Evolutionary conservation across 1,140 invertebrate species (phyloP), one percentile per base, ranked within the genome.

Genomic region (Drosophila mauritiana): DNA sequence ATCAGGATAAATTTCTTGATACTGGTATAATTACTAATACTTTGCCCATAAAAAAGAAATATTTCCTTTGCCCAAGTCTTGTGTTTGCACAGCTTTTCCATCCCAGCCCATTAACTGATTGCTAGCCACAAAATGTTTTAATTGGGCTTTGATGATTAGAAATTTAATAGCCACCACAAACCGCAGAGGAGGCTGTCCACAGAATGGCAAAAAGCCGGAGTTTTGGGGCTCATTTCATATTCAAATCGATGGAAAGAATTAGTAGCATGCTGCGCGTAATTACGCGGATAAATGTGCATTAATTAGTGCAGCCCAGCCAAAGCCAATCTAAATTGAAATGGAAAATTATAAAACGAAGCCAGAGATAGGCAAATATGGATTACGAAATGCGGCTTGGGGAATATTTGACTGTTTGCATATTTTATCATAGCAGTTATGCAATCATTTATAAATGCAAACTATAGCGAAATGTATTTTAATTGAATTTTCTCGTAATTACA

Each of bases 61-160:
- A 17, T 7, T 36, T 12, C 6, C 31, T 12, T 17, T 5, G 0
- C 27, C 15, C 31, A 12, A 36, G 11, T 7, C 5, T 45, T 10
- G 20, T 45, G 10, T 45, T 20, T 17, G 5, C 15, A 17, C 2
- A 13, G 12, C 4, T 15, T 15, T 51, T 0, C 20, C 48, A 15
- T 10, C 15, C 31, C 48, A 51, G 10, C 8, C 36, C 52, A 22
- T 54, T 25, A 51, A 34, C 45, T 51, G 34, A 49, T 49, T 27
- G n/a, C 57, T n/a, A 11, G 51, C 51, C 61, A 34, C 52, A 56
- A 56, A 55, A 45, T 64, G 40, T 55, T 46, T 64, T 46, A 31
- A 56, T 46, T 56, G 40, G 53, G 20, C n/a, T 45, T 46, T 39
- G 12, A n/a, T 37, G 37, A 56, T 56, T 46, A 15, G 15, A 37